These are phyloP conservation scores for Cataglyphis altisquamis DNA, from an alignment of 2,888 invertebrate species.

Conservation along the genomic window DNA sequence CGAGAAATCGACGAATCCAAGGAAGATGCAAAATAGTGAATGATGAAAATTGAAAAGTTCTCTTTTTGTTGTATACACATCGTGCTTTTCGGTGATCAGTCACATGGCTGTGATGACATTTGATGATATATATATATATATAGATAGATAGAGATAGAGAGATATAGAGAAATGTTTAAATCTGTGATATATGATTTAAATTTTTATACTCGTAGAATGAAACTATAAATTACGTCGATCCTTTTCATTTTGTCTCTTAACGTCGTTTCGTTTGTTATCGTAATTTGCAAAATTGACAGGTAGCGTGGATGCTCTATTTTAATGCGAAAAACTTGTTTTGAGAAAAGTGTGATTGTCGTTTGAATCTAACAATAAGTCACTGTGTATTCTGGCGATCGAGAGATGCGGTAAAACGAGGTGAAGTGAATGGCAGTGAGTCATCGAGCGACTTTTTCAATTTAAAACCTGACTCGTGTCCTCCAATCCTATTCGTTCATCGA, in stretches of 20 bases:
- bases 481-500: background rate
- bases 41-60: background rate
- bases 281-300: background rate
- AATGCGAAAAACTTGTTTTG: background rate
- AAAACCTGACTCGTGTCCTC: constrained; percentile 18
- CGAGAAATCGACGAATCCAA: background rate
- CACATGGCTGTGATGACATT: background rate
- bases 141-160: background rate
- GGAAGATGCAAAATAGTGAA: background rate
- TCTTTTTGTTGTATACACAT: background rate
- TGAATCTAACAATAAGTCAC: background rate
- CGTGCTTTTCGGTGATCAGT: background rate
- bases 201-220: background rate
- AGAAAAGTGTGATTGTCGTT: background rate
- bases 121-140: background rate
- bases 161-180: background rate
- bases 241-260: background rate
- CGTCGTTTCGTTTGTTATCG: background rate
- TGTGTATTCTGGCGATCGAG: background rate
- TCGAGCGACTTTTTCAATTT: constrained; percentile 24
- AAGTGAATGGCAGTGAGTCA: constrained; percentile 33
- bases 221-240: background rate
- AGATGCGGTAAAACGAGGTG: constrained; percentile 11
- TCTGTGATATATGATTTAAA: background rate
- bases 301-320: background rate